Base-by-base conservation (phyloP, 35 echinoderm and acorn worm genomes). In the Anneissia japonica region DNA sequence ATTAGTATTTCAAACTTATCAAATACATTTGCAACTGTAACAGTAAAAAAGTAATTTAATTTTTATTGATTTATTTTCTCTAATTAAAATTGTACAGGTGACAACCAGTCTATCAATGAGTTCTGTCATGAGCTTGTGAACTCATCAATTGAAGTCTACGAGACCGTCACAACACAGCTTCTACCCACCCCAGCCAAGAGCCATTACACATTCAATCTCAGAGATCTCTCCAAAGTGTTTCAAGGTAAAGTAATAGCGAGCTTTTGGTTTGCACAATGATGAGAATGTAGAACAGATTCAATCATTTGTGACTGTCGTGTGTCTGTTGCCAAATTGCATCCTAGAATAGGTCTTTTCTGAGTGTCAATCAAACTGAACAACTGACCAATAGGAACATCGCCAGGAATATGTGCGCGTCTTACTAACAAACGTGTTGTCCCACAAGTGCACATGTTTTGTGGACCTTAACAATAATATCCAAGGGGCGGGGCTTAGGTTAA, bases 131-230 rank as follows among this genome's bases (percentile, higher is more conserved):
- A 87, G 19, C 80, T 99, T 14, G 96, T 99, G 0, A 86, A 99
- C 34, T 84, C 96, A 14, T 80, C 96, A 13, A 93, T 99, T 29
- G 89, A 91, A 34, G 87, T 99, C 0, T 99, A 99, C 21, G 74
- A 94, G 64, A 99, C 91, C 75, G 94, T 99, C 51, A 99, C 92
- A 38, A 99, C 96, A 11, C 96, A 99, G 88, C 89, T 99, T 4
- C 89, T 99, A 37, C 96, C 96, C 31, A 99, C 96, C 34, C 96
- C 96, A 41, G 96, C 96, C 34, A 99, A 99, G 87, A 94, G 92
- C 77, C 96, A 99, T 74, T 99, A 99, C 87, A 99, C 96, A 21
- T 99, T 99, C 89, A 99, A 99, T 87, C 83, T 99, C 2, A 85
- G 96, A 81, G 96, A 99, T 87, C 84, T 99, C 31, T 94, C 91